phyloP scores from a whole-genome alignment of 2,888 invertebrate genomes.

The Rhagonycha fulva region DNA sequence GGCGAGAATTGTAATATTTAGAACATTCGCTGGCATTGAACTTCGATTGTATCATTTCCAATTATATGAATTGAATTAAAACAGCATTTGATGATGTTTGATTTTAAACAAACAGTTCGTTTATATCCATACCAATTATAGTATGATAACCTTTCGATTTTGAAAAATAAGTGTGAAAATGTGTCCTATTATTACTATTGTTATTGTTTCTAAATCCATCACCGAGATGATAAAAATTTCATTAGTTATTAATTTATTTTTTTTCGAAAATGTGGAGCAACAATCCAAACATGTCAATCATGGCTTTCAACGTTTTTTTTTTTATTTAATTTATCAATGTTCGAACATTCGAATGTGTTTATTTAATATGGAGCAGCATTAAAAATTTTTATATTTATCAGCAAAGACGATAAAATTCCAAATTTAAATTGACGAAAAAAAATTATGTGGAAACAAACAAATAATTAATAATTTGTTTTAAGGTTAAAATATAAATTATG shows the following conservation, averaged over 20 bases:
- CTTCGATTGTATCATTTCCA: conserved; percentile 11
- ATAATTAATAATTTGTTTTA: neutral
- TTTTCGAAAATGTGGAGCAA: neutral
- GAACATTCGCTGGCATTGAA: conserved; percentile 3
- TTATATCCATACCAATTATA: neutral
- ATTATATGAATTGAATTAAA: conserved; percentile 17
- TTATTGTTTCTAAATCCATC: neutral
- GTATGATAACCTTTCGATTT: neutral
- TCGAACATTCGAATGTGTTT: neutral
- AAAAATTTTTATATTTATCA: neutral
- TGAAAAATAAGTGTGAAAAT: neutral
- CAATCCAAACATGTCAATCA: neutral
- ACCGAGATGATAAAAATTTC: neutral
- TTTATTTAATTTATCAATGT: neutral
- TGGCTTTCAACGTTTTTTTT: neutral
- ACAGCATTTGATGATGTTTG: conserved; percentile 14
- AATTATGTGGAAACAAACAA: neutral
- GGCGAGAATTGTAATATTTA: neutral
- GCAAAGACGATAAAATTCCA: neutral
- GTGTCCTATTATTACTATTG: neutral
- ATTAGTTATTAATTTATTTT: neutral
- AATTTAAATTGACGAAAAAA: neutral
- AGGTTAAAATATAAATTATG: too few species aligned
- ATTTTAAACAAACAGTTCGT: neutral
- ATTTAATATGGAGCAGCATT: neutral